Evolutionary conservation across 53 echinoderm and acorn worm species (phyloP).

Genomic region (Echinarachnius parma): DNA sequence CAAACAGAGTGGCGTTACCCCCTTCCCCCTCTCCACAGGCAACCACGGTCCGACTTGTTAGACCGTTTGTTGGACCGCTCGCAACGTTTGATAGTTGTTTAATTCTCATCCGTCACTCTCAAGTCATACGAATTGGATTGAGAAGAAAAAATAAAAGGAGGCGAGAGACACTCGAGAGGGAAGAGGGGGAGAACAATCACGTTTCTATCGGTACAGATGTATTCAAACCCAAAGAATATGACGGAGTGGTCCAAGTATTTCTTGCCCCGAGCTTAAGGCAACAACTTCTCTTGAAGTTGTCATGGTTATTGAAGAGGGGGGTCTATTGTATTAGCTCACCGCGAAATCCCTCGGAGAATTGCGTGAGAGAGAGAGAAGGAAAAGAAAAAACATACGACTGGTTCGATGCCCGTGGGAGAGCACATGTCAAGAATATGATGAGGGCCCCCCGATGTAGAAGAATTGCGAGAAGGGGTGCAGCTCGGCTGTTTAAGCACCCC

Average conservation of each 20-base stretch:
- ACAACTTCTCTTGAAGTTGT: too few relatives aligned
- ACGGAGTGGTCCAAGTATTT: constrained; percentile 42
- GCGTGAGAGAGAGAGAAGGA: too few relatives aligned
- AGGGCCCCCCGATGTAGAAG: background rate
- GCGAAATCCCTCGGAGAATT: constrained; percentile 43
- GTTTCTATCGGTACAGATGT: constrained; percentile 30
- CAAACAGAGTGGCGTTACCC: too few relatives aligned
- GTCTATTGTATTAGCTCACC: constrained; percentile 31
- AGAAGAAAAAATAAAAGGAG: too few relatives aligned
- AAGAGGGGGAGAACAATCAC: constrained; percentile 11
- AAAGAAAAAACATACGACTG: constrained; percentile 45
- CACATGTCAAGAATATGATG: constrained; percentile 40
- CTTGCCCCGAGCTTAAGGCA: constrained; percentile 31
- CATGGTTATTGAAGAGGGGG: constrained; percentile 36
- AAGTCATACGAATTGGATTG: too few relatives aligned
- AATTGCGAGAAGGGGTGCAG: too few relatives aligned
- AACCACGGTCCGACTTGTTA: too few relatives aligned
- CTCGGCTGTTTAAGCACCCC: constrained; percentile 31
- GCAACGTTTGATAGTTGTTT: too few relatives aligned
- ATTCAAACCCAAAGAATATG: constrained; percentile 43
- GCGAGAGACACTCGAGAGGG: background rate
- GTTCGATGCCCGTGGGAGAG: constrained; percentile 33
- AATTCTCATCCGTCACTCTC: too few relatives aligned
- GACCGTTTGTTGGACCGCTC: too few relatives aligned
- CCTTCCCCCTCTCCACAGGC: too few relatives aligned